Conservation (phyloP, 2,797 vertebrate genomes). For the Otolemur crassicaudatus region DNA sequence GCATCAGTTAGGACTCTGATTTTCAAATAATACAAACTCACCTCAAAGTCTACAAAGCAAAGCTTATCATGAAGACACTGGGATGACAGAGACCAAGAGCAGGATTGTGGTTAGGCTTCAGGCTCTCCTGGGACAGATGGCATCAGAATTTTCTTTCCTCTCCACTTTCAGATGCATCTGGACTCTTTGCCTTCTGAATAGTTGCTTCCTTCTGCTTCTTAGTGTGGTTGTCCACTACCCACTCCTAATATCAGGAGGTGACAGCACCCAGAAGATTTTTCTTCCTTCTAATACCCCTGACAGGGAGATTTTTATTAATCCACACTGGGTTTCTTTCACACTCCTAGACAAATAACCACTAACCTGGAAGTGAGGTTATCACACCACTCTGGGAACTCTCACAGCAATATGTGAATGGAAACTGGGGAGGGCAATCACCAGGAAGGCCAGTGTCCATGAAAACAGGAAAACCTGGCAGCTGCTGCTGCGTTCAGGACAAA, state of each 20-base stretch:
- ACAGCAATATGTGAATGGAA: not conserved
- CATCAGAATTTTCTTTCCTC: not conserved
- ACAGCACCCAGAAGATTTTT: not conserved
- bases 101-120: not conserved
- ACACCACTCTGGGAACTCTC: not conserved
- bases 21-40: not conserved
- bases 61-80: not conserved
- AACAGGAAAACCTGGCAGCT: not conserved
- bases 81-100: not conserved
- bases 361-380: not conserved
- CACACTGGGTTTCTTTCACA: not conserved
- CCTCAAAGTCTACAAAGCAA: not conserved
- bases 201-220: not conserved
- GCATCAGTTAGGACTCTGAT: not conserved
- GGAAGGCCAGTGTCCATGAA: not conserved
- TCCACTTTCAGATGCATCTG: not conserved
- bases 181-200: not conserved
- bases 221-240: not conserved
- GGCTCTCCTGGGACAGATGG: not conserved
- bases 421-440: not conserved
- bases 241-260: not conserved
- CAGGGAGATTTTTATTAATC: not conserved
- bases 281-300: not conserved
- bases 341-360: not conserved
- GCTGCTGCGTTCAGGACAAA: not conserved